phyloP scores from a whole-genome alignment of 2,888 invertebrate species.

The Gymnoscelis rufifasciata region DNA sequence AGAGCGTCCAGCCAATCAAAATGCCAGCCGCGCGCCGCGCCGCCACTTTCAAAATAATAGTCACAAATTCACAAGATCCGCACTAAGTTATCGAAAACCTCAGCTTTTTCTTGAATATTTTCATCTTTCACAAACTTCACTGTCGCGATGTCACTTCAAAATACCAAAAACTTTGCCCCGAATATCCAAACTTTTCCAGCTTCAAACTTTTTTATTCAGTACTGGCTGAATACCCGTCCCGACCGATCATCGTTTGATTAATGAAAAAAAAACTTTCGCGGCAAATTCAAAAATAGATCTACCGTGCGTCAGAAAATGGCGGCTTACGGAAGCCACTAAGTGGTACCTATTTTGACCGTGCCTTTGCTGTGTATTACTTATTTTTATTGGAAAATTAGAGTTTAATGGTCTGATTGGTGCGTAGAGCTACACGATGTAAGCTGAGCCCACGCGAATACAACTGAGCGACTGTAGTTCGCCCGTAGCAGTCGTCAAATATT shows the following conservation, averaged over 20 bases:
- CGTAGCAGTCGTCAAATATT: slow-evolving; percentile 65
- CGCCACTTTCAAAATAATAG: slow-evolving; percentile 8
- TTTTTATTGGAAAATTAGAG: slow-evolving; percentile 74
- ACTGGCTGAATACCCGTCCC: slow-evolving; percentile 38
- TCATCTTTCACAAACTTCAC: slow-evolving; percentile 75
- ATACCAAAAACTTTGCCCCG: slow-evolving; percentile 18
- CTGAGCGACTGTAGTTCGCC: slow-evolving; percentile 48
- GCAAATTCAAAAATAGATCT: slow-evolving; percentile 58
- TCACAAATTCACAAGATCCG: slow-evolving; percentile 11
- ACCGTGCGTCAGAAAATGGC: slow-evolving; percentile 49
- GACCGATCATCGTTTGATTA: slow-evolving; percentile 48
- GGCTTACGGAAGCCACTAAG: slow-evolving; percentile 52
- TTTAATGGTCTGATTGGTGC: slow-evolving; percentile 62
- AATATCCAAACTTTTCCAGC: slow-evolving; percentile 23
- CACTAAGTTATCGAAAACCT: slow-evolving; percentile 64
- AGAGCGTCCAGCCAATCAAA: slow-evolving; percentile 11
- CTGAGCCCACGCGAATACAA: slow-evolving; percentile 66
- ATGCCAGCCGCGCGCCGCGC: slow-evolving; percentile 2
- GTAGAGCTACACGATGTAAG: slow-evolving; percentile 41
- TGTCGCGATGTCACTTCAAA: slow-evolving; percentile 31
- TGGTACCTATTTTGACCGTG: slow-evolving; percentile 65
- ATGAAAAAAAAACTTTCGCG: slow-evolving; percentile 50
- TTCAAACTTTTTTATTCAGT: slow-evolving; percentile 28
- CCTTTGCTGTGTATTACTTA: slow-evolving; percentile 60
- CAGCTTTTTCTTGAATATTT: slow-evolving; percentile 72